Base-by-base conservation (phyloP, 2,888 invertebrate genomes). In the Agriotes lineatus region DNA sequence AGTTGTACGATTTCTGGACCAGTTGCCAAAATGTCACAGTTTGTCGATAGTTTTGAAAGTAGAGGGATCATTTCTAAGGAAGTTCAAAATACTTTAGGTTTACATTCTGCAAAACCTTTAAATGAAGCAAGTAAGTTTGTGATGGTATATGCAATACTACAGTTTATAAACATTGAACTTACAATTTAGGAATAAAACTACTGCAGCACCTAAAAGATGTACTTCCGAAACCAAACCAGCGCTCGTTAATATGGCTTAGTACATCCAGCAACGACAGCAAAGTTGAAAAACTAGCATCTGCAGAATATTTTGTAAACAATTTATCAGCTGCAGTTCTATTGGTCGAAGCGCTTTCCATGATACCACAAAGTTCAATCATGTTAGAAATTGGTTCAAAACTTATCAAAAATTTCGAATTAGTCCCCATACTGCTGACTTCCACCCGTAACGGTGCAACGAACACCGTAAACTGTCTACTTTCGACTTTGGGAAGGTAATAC, bases 261-360 rank as follows among this genome's bases (percentile, higher is more conserved):
- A 33, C 9, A 30, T 30, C 9, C 9, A 4, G 30, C 30, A 30
- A 30, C n/a, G n/a, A 30, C 9, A 4, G 30, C 30, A 25, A 25
- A 39, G 5, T 12, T 39, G 3, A 2, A 18, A 1, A 12, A 14
- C 22, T 20, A 7, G 95, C 95, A 70, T 91, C 95, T 0, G 96
- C 96, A 0, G 88, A 71, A 58, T 65, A 64, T 52, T 50, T 71
- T 18, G 61, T 67, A 1, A 37, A 59, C 22, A 37, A 62, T 9
- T 35, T 71, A 19, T 12, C 25, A 18, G 45, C 39, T n/a, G 54
- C 61, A 5, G 30, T 65, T n/a, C 33, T 54, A 2, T 52, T 64
- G 12, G 14, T 30, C 12, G 9, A 12, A 25, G 2, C 25, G 1
- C 4, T 30, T 10, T 10, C 33, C 1, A 33, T 5, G 7, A 3